Evolutionary conservation across 2,113 vertebrate genomes (phyloP).

Genomic region (Dinomys branickii): DNA sequence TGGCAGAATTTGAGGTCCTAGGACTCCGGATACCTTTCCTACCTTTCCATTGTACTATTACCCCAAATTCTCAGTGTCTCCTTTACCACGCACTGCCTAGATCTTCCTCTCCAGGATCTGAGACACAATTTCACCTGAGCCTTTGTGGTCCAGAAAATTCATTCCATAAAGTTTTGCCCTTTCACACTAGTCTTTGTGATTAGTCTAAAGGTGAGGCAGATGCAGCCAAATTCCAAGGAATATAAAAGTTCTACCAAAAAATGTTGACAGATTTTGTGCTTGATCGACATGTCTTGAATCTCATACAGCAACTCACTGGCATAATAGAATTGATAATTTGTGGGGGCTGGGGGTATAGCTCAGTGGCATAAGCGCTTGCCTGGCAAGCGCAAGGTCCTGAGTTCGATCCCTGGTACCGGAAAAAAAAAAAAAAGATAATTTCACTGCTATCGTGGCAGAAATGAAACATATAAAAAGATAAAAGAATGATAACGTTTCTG

Average conservation of each 20-base stretch:
- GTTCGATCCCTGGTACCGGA: too few relatives aligned
- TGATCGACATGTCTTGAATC: conserved; percentile 5
- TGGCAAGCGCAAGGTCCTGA: too few relatives aligned
- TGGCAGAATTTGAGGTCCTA: neutral
- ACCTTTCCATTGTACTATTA: neutral
- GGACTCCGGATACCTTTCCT: neutral
- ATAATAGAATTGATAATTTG: neutral
- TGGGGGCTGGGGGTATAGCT: too few relatives aligned
- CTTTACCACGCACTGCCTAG: neutral
- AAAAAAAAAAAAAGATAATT: neutral
- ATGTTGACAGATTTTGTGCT: conserved; percentile 8
- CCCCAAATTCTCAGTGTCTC: neutral
- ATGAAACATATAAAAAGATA: neutral
- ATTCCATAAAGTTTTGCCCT: neutral
- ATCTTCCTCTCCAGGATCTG: neutral
- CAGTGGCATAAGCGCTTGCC: too few relatives aligned
- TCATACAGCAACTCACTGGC: conserved; percentile 45
- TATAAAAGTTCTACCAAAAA: conserved; percentile 49
- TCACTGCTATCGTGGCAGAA: neutral
- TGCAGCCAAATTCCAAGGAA: conserved; percentile 35
- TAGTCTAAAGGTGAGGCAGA: conserved; percentile 23
- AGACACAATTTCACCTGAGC: neutral
- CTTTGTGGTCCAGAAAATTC: neutral
- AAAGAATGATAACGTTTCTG: conserved; percentile 43
- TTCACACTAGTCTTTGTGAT: neutral